These are phyloP conservation scores for Notospermus geniculatus DNA, from an alignment of 1,140 invertebrate genomes.

Conservation along the genomic window DNA sequence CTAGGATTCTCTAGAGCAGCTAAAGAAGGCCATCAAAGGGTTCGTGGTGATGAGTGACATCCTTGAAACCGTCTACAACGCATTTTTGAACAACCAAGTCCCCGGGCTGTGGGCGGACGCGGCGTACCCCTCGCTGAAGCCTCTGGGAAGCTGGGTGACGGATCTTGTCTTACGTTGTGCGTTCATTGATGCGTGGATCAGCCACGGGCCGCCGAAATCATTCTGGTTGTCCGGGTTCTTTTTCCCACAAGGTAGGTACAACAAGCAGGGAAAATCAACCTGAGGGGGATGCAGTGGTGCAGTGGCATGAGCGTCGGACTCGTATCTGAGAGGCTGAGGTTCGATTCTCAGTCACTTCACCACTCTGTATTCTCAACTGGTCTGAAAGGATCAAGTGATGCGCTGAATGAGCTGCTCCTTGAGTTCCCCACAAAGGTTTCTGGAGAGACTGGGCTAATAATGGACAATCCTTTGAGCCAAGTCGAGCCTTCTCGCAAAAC, in stretches of 20 bases:
- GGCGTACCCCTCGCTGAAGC: conserved; percentile 83
- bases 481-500: too few species aligned
- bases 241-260: conserved; percentile 72
- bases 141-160: conserved; percentile 76
- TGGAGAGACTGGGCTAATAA: too few species aligned
- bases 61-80: conserved; percentile 74
- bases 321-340: too few species aligned
- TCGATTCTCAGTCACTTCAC: too few species aligned
- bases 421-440: too few species aligned
- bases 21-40: conserved; percentile 81
- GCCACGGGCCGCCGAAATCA: conserved; percentile 68
- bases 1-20: conserved; percentile 15
- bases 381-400: too few species aligned
- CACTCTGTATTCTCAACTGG: too few species aligned
- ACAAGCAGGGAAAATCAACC: too few species aligned
- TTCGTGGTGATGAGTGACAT: conserved; percentile 85
- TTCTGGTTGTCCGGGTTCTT: conserved; percentile 90
- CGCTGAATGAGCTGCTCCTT: too few species aligned
- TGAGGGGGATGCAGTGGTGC: too few species aligned
- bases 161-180: conserved; percentile 75
- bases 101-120: conserved; percentile 77
- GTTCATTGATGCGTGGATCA: conserved; percentile 77
- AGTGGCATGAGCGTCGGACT: too few species aligned
- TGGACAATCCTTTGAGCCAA: too few species aligned
- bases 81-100: conserved; percentile 76